phyloP scores from a whole-genome alignment of 1,140 invertebrate genomes.

The Nasonia vitripennis region DNA sequence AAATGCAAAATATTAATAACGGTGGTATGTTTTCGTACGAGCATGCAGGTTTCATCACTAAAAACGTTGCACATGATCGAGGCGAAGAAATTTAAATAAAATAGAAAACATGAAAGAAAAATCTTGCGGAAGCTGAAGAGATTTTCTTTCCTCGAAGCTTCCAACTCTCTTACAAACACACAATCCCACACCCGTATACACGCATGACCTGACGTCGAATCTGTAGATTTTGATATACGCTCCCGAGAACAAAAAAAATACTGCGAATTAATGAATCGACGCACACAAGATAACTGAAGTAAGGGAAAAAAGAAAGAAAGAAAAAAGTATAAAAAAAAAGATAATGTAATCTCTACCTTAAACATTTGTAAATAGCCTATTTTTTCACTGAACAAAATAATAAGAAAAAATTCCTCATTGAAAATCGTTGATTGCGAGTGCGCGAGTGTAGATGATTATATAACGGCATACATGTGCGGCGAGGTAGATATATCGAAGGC shows the following conservation, averaged over 20 bases:
- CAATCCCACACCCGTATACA: conserved; percentile 3
- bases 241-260: conserved; percentile 39
- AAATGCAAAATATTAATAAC: neutral
- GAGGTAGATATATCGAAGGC: conserved; percentile 8
- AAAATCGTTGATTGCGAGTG: conserved; percentile 45
- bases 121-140: neutral
- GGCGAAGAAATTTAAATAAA: neutral
- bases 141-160: conserved; percentile 38
- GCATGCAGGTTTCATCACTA: neutral
- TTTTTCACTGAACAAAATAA: conserved; percentile 68
- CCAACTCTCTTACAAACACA: neutral
- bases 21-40: neutral
- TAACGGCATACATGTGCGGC: neutral
- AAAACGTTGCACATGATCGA: neutral
- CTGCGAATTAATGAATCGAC: conserved; percentile 61
- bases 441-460: neutral
- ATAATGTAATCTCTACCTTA: conserved; percentile 53
- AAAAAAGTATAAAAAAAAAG: conserved; percentile 8
- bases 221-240: conserved; percentile 48
- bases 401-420: conserved; percentile 45
- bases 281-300: conserved; percentile 68
- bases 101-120: conserved; percentile 18
- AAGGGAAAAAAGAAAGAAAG: conserved; percentile 24
- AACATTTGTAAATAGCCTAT: conserved; percentile 73
- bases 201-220: conserved; percentile 7